Base-by-base conservation (phyloP, 1,140 invertebrate species). In the Uloborus diversus region DNA sequence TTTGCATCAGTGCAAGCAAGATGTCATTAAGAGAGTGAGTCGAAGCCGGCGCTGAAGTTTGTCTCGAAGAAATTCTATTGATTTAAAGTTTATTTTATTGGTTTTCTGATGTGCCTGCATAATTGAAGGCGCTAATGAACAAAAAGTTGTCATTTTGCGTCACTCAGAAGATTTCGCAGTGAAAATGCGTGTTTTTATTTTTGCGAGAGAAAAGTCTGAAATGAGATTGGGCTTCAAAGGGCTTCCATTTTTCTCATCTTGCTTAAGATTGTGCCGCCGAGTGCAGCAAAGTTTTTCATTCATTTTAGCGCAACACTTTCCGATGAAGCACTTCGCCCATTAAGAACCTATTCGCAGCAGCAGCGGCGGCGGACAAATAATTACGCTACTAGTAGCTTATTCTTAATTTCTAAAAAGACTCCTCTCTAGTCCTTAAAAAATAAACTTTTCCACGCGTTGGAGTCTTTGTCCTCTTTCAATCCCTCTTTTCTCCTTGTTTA, bases 331-430 rank as follows among this genome's bases (percentile, higher is more conserved):
- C 30, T 57, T 56, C 59, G 49, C 62, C 73, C 33, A 66, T 78
- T 78, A 78, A 78, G 62, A 28, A 56, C 30, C 56, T 30, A 78
- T 66, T 78, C 62, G 59, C 59, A 27, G 33, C 27, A 51, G 59
- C 57, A 25, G 56, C n/a, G 61, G 56, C n/a, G 61, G 32, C n/a
- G 61, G 61, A 65, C 73, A 78, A 78, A 78, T 78, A 78, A 78
- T 78, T 78, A 78, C 61, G 61, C 70, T 78, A 78, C 73, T 78
- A 66, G 47, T 78, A 65, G 61, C 73, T 65, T 78, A 78, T 78
- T 78, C 62, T 78, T 78, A 78, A 78, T 78, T 78, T 78, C 73
- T 78, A 78, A 78, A 78, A 78, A 78, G 73, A 78, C 62, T 64
- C 71, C n/a, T 28, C 37, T 78, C 61, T 65, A 28, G 61, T 27